Base-by-base conservation (phyloP, 2,797 vertebrate species). In the Protonibea diacanthus region DNA sequence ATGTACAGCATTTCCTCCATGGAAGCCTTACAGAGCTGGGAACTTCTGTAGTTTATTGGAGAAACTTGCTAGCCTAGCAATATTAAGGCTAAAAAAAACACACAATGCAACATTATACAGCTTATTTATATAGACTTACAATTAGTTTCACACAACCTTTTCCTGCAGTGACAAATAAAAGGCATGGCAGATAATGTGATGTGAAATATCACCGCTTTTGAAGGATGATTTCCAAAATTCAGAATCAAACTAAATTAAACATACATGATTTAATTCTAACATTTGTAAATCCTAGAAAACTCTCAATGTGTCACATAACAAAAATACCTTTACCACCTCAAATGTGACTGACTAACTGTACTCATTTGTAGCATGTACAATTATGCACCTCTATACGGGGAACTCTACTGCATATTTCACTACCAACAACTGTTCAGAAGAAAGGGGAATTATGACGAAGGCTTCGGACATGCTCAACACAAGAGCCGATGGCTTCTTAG, bases 381-480 rank as follows among this genome's bases (percentile, higher is more conserved):
- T 90, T 97, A 94, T 18, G 77, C 94, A 38, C 91, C 94, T 62
- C 88, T 96, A 71, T 89, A 90, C 0, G 95, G 95, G 25, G 92
- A 94, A 47, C 94, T 97, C 83, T 97, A 96, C 95, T 97, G 97
- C 90, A 93, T 95, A 91, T 93, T 92, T 92, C 97, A 97, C 93
- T 96, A 94, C 94, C 91, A 95, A 88, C 95, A 96, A 93, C 93
- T 96, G 81, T 93, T 95, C 88, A 94, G 85, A 85, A 85, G 76
- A 73, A 95, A 92, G 58, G 95, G 90, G n/a, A 96, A 96, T 69
- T 95, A 95, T n/a, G 95, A 95, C 6, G 94, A 95, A 67, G 95
- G 94, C 18, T 95, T 96, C 20, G 95, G 95, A 75, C 85, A 76
- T 40, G 67, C 85, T 27, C 94, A 95, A 47, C 95, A 96, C 86